Base-by-base conservation (phyloP, 2,113 vertebrate species). In the Cathartes aura region DNA sequence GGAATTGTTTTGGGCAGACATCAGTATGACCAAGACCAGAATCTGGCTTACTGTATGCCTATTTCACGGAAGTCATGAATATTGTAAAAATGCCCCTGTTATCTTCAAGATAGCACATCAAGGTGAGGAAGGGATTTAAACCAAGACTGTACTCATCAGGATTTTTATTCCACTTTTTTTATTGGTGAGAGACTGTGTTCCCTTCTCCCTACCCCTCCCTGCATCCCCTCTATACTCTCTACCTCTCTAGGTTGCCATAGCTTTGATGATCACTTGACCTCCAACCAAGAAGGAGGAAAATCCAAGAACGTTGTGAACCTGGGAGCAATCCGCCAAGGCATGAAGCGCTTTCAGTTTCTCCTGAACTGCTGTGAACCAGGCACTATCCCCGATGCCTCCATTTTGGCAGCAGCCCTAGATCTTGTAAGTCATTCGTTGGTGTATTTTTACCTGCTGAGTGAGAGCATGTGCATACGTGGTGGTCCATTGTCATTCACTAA, bases 271-370 rank as follows among this genome's bases (percentile, higher is more conserved):
- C 99, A 99, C 47, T 98, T 99, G 27, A 96, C 99, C 70, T 98
- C 99, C 94, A 99, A 98, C 84, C 99, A 99, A 96, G 99, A 99
- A 79, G 99, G 99, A 62, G 99, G 99, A 92, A 99, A 99, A 98
- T 99, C 99, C 98, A 99, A 99, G 98, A 99, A 99, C 0, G 98
- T 99, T 88, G 99, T 99, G 95, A 99, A 99, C 96, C 97, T 99
- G 94, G 99, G 99, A 63, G 99, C 99, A 23, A 99, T 99, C 92
- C 98, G 99, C 42, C 99, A 99, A 98, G 99, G 99, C 87, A 99
- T 99, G 99, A 99, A 99, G 93, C 99, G 99, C 82, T 99, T 99
- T 93, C 99, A 99, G 96, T 99, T 99, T 93, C 99, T 99, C 52
- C 98, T 99, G 56, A 99, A 99, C 98, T 99, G 99, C 98, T 99